Evolutionary conservation across 2,797 vertebrate species (phyloP), one percentile per base, ranked within the genome.

Genomic region (Allobates femoralis): DNA sequence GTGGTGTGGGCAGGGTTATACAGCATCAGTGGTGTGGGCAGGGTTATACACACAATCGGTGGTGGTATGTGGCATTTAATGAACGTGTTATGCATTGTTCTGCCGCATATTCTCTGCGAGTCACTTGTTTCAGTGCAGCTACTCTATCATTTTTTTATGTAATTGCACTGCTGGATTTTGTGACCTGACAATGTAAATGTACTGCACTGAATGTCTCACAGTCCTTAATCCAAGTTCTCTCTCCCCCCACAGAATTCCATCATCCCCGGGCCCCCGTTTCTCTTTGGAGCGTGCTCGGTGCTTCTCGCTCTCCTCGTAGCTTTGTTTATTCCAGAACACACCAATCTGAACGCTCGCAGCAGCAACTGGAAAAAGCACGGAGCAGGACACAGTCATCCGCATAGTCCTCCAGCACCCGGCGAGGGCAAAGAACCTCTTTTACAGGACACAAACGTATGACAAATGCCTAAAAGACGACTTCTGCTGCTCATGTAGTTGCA

Each of bases 261-360:
- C 69, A 96, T 97, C 88, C 96, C 96, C 0, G 96, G 96, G 0
- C 96, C 96, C 18, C 96, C 96, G 0, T 97, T 97, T 90, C 92
- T 97, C 41, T 97, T 97, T 53, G 96, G 96, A 60, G 95, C 96
- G 0, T 97, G 96, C 87, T 96, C 96, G 0, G 96, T 97, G 58
- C 93, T 97, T 84, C 88, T 97, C 89, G 96, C 96, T 60, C 93
- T 97, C 16, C 94, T 97, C 34, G 96, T 97, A 93, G 96, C 96
- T 90, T 95, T 97, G 92, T 97, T 97, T 89, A 97, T 97, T 90
- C 96, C 96, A 0, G 96, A 97, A 90, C 95, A 96, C 87, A 95
- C 94, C 14, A 96, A 95, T 71, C 89, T 95, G 85, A 95, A 92
- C 0, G 67, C 91, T 21, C 93, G 96, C 14, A 88, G 94, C 41